These are phyloP conservation scores for Orius laevigatus DNA, from an alignment of 1,140 invertebrate species.

Conservation along the genomic window DNA sequence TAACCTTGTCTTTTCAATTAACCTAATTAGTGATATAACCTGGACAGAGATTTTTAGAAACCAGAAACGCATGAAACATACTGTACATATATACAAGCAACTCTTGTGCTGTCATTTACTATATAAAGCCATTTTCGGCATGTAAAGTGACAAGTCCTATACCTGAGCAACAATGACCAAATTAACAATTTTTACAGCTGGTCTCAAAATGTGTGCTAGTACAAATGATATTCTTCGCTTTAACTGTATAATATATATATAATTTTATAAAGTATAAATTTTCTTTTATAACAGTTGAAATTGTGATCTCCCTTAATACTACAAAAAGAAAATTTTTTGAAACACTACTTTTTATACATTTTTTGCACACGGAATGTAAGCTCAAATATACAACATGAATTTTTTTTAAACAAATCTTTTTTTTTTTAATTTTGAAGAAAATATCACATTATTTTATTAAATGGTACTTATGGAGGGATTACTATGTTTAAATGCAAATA, in stretches of 20 bases:
- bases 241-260: neutral
- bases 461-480: neutral
- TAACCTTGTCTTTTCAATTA: neutral
- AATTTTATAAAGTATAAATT: neutral
- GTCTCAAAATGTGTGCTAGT: slow-evolving; percentile 7
- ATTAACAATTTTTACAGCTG: slow-evolving; percentile 13
- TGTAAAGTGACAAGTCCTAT: slow-evolving; percentile 10
- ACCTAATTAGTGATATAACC: neutral
- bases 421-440: slow-evolving; percentile 9
- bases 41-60: slow-evolving; percentile 1
- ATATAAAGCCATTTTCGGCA: slow-evolving; percentile 6
- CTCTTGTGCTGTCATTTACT: slow-evolving; percentile 16
- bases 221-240: neutral
- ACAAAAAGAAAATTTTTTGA: neutral
- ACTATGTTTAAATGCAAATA: neutral
- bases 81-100: slow-evolving; percentile 18
- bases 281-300: neutral
- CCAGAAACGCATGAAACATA: slow-evolving; percentile 2
- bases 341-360: neutral
- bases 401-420: no score
- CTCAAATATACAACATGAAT: neutral
- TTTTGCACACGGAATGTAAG: neutral
- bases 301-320: neutral
- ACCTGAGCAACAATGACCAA: slow-evolving; percentile 17
- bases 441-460: slow-evolving; percentile 11